Percentiles rank a stretch among this genome's conserved stretches.
These are phyloP conservation scores for Octodon degus DNA, from an alignment of 2,113 vertebrate genomes.

Conservation along the genomic window DNA sequence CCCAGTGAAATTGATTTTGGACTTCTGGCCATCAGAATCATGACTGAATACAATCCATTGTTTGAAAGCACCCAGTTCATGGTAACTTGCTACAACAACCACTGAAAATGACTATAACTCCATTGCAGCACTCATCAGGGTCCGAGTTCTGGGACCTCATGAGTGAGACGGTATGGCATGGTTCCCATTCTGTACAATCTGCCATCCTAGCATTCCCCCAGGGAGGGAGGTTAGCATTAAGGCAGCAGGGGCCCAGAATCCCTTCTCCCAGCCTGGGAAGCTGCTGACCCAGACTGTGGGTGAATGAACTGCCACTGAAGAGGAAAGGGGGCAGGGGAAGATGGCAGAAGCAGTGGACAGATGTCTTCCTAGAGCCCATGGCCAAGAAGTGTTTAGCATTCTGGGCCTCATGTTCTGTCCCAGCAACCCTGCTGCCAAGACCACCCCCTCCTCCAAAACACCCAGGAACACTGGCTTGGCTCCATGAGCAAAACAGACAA, in stretches of 20 bases:
- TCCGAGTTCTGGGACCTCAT: background rate
- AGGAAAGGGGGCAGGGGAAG: background rate
- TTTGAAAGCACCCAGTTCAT: constrained; percentile 42
- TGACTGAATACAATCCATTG: background rate
- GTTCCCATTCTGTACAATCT: background rate
- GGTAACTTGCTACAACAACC: constrained; percentile 14
- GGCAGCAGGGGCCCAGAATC: constrained; percentile 22
- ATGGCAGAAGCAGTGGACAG: constrained; percentile 44
- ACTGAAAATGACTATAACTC: background rate
- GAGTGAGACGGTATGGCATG: background rate
- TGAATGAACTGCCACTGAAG: constrained; percentile 62
- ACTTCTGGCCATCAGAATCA: constrained; percentile 26
- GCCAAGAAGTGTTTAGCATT: constrained; percentile 74
- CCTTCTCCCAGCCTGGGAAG: constrained; percentile 54
- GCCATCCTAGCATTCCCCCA: background rate
- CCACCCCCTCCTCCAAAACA: constrained; percentile 41
- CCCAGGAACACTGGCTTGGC: constrained; percentile 63
- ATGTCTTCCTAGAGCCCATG: constrained; percentile 61
- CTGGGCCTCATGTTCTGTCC: constrained; percentile 58
- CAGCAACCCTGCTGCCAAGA: constrained; percentile 68
- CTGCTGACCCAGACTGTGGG: constrained; percentile 41
- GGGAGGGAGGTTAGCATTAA: constrained; percentile 38
- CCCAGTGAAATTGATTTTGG: constrained; percentile 4
- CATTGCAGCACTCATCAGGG: background rate
- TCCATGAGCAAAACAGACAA: constrained; percentile 64